A percentile compares a stretch with the other conserved stretches of the same genome.
Evolutionary conservation across 2,113 vertebrate genomes (phyloP).

Genomic region (Gobius niger): DNA sequence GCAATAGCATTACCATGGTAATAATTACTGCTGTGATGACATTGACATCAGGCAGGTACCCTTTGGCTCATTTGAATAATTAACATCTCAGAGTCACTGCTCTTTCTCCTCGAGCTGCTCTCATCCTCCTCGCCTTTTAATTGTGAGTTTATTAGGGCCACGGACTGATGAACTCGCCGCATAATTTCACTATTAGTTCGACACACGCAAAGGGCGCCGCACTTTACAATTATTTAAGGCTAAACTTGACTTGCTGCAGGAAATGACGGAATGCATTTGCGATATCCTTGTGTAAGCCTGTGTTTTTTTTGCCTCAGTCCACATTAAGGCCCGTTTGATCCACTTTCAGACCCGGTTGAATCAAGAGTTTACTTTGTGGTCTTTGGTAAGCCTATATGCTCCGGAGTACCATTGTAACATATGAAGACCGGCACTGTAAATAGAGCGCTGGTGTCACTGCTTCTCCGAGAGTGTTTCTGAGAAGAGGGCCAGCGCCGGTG

Average conservation of each 20-base stretch:
- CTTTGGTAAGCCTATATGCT: not conserved
- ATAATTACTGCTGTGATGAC: slow-evolving; percentile 80
- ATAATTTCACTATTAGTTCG: slow-evolving; percentile 79
- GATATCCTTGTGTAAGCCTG: slow-evolving; percentile 49
- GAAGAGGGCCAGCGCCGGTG: slow-evolving; percentile 28
- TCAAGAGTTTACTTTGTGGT: too few relatives aligned
- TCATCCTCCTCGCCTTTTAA: slow-evolving; percentile 63
- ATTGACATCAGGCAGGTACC: slow-evolving; percentile 75
- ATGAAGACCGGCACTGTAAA: not conserved
- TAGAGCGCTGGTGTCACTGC: slow-evolving; percentile 9
- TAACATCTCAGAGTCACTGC: slow-evolving; percentile 69
- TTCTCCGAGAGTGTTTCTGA: slow-evolving; percentile 28
- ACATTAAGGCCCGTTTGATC: too few relatives aligned
- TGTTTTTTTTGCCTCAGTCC: slow-evolving; percentile 40
- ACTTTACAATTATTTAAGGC: slow-evolving; percentile 80
- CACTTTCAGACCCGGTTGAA: too few relatives aligned
- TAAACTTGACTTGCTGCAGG: slow-evolving; percentile 64
- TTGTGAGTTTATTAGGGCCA: slow-evolving; percentile 76
- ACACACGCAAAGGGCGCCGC: slow-evolving; percentile 77
- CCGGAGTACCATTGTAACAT: not conserved
- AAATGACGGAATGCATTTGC: slow-evolving; percentile 67
- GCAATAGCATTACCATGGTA: slow-evolving; percentile 82
- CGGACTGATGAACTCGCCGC: slow-evolving; percentile 68
- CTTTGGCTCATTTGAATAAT: slow-evolving; percentile 79
- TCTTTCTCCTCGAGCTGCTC: slow-evolving; percentile 27